A percentile compares a stretch with the other conserved stretches of the same genome.
phyloP scores from a whole-genome alignment of 2,113 vertebrate species.

The Albula glossodonta region DNA sequence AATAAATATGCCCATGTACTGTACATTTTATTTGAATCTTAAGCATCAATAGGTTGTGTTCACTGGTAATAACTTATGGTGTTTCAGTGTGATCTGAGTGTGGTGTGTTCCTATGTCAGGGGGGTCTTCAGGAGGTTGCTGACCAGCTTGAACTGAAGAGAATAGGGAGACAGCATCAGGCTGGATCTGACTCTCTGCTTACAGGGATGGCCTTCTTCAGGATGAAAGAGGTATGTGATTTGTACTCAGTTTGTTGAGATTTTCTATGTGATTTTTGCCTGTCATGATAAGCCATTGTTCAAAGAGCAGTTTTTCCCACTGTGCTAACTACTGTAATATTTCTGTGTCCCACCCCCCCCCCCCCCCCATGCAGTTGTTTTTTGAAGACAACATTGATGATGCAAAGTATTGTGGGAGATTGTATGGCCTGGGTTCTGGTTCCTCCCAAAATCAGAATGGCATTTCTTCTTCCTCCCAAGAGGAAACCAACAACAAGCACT shows the following conservation, averaged over 20 bases:
- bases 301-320: too few relatives aligned
- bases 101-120: conserved; percentile 63
- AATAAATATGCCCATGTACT: too few relatives aligned
- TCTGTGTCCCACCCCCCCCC: neutral
- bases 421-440: conserved; percentile 93
- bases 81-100: neutral
- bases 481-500: conserved; percentile 78
- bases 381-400: conserved; percentile 98
- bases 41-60: too few relatives aligned
- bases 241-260: neutral
- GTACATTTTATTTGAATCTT: too few relatives aligned
- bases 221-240: conserved; percentile 89
- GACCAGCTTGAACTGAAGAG: conserved; percentile 95
- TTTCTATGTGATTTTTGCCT: too few relatives aligned
- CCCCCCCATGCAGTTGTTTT: conserved; percentile 81
- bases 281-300: too few relatives aligned
- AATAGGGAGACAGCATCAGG: conserved; percentile 95
- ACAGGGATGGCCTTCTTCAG: conserved; percentile 98
- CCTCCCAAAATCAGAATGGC: conserved; percentile 90
- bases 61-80: neutral
- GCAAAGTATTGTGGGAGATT: conserved; percentile 96
- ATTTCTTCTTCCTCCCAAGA: conserved; percentile 69
- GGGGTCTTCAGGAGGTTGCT: conserved; percentile 95
- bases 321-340: too few relatives aligned
- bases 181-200: conserved; percentile 93